Evolutionary conservation across 2,113 vertebrate genomes (phyloP).

Genomic region (Marcusenius ussheri): DNA sequence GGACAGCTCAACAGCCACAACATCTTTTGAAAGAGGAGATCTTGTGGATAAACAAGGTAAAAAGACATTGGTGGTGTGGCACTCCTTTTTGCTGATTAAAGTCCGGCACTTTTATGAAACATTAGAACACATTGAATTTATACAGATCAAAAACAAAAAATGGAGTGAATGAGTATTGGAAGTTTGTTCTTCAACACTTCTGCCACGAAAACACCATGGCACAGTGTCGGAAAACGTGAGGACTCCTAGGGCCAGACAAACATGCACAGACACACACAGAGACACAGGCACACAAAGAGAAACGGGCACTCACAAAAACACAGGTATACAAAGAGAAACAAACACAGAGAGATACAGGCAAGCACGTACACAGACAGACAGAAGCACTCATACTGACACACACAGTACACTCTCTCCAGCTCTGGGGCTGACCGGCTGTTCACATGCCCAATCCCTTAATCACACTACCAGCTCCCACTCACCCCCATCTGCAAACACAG

Average conservation of each 20-base stretch:
- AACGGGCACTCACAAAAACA: background rate
- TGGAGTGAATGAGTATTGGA: background rate
- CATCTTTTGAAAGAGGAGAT: background rate
- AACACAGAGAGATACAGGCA: slow-evolving; percentile 32
- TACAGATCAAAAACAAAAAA: background rate
- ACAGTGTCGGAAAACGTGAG: background rate
- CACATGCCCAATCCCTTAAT: background rate
- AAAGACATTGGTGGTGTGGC: background rate
- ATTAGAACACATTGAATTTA: background rate
- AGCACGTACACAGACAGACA: background rate
- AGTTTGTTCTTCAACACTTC: background rate
- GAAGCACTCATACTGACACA: background rate
- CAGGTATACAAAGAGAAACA: slow-evolving; percentile 2
- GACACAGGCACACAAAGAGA: background rate
- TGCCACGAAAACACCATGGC: background rate
- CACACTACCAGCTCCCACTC: background rate
- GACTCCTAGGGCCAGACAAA: background rate
- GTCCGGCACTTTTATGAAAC: background rate
- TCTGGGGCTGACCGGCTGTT: background rate
- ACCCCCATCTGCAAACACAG: background rate
- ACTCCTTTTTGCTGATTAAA: background rate
- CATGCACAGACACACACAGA: background rate
- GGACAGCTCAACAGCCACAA: background rate
- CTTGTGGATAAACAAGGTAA: background rate
- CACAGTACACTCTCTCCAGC: background rate